phyloP scores from a whole-genome alignment of 2,797 vertebrate genomes.

The Mormyrus proboscirostris region DNA sequence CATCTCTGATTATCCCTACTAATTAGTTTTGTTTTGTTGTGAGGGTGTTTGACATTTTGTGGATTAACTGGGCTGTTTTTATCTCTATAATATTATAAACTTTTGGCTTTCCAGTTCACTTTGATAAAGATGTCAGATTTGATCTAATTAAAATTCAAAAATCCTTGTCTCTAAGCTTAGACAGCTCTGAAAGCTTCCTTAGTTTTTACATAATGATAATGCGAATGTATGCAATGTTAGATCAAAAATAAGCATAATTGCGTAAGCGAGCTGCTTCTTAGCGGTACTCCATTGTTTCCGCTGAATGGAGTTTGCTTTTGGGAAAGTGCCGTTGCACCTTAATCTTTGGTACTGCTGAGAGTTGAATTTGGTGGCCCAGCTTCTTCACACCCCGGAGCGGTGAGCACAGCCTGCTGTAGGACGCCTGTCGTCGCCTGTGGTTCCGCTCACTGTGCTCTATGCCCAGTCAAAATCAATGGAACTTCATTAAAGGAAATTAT shows the following conservation, averaged over 20 bases:
- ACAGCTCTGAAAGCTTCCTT: slow-evolving; percentile 18
- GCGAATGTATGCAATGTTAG: slow-evolving; percentile 41
- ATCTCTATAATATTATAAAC: slow-evolving; percentile 7
- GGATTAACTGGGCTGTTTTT: slow-evolving; percentile 13
- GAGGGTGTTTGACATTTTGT: slow-evolving; percentile 3
- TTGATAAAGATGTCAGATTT: slow-evolving; percentile 30
- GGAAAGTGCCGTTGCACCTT: slow-evolving; percentile 18
- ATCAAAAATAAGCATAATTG: slow-evolving; percentile 47
- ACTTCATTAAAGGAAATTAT: slow-evolving; percentile 82
- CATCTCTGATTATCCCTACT: slow-evolving; percentile 6
- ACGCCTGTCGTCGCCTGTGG: slow-evolving; percentile 25
- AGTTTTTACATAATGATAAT: slow-evolving; percentile 38
- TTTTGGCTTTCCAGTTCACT: slow-evolving; percentile 11
- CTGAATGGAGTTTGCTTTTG: background rate
- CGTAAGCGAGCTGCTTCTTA: slow-evolving; percentile 39
- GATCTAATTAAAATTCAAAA: slow-evolving; percentile 33
- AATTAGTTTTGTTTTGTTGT: background rate
- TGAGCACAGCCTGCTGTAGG: slow-evolving; percentile 6
- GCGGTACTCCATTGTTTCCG: background rate
- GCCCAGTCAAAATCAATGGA: slow-evolving; percentile 77
- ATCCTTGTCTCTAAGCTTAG: slow-evolving; percentile 21
- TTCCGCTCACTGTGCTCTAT: slow-evolving; percentile 52
- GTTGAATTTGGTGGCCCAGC: background rate
- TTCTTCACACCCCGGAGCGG: background rate
- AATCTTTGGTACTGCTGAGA: slow-evolving; percentile 13